Conservation (phyloP, 2,888 invertebrate species). For the Pteria penguin region DNA sequence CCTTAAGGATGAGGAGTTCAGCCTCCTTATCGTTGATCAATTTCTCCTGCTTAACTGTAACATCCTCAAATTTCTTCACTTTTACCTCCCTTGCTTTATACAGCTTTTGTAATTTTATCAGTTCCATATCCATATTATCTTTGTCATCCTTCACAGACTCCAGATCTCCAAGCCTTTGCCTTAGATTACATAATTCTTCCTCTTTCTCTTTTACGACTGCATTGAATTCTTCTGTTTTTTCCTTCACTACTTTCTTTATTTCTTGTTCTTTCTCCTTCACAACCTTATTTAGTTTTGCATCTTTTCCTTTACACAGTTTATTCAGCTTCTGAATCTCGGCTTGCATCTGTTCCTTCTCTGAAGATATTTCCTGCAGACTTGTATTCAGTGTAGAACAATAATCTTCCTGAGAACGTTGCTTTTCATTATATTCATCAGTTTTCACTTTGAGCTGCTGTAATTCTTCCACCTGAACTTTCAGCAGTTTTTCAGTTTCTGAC, state of each 20-base stretch:
- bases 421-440: neutral
- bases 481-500: neutral
- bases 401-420: neutral
- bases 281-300: constrained; percentile 58
- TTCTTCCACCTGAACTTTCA: neutral
- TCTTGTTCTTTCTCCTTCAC: constrained; percentile 46
- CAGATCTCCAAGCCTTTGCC: too few relatives aligned
- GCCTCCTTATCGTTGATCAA: constrained; percentile 42
- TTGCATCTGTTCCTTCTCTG: neutral
- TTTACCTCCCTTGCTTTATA: constrained; percentile 62
- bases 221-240: neutral
- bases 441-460: neutral
- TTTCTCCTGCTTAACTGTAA: constrained; percentile 49
- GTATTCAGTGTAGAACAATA: neutral
- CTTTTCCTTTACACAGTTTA: constrained; percentile 60
- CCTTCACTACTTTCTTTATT: constrained; percentile 26
- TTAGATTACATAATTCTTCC: too few relatives aligned
- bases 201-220: constrained; percentile 25
- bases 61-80: constrained; percentile 59
- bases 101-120: constrained; percentile 59
- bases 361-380: neutral
- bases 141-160: constrained; percentile 31
- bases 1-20: constrained; percentile 46
- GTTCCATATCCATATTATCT: constrained; percentile 46
- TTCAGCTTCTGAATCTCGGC: constrained; percentile 42